Percentiles rank a stretch among this genome's conserved stretches.
These are phyloP conservation scores for Cerceris ruficornis DNA, from an alignment of 2,888 invertebrate genomes.

Conservation along the genomic window DNA sequence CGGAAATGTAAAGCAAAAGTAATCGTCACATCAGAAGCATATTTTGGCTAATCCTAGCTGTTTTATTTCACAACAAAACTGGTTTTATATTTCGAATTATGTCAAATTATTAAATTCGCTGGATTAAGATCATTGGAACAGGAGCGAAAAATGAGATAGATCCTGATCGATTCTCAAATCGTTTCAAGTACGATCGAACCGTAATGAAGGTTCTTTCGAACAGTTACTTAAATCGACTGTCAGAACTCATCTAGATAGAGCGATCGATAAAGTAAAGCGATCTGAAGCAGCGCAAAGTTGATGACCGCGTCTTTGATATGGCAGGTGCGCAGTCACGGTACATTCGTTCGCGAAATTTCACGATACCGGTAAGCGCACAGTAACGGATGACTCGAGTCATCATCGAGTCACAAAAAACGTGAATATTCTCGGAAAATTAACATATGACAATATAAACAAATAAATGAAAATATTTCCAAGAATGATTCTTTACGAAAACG, in stretches of 20 bases:
- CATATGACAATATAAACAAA: too few relatives aligned
- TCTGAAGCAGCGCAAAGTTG: background rate
- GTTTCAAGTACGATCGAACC: slow-evolving; percentile 10
- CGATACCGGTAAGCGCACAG: slow-evolving; percentile 8
- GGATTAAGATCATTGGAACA: background rate
- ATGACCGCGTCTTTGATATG: slow-evolving; percentile 7
- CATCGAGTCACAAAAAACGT: background rate
- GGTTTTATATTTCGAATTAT: too few relatives aligned
- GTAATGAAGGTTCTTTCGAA: slow-evolving; percentile 14
- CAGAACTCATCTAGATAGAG: slow-evolving; percentile 39
- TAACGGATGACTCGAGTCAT: slow-evolving; percentile 22
- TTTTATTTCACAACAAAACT: too few relatives aligned
- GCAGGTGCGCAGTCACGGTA: slow-evolving; percentile 50
- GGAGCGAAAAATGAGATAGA: background rate
- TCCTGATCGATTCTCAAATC: background rate
- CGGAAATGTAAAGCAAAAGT: too few relatives aligned
- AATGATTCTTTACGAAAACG: too few relatives aligned
- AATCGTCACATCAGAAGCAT: too few relatives aligned
- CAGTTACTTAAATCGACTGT: slow-evolving; percentile 24
- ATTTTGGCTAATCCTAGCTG: too few relatives aligned
- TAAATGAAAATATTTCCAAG: too few relatives aligned
- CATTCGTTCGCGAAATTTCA: slow-evolving; percentile 37
- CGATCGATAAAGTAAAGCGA: slow-evolving; percentile 31
- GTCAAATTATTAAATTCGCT: background rate
- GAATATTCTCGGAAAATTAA: background rate